Percentiles rank a stretch among this genome's conserved stretches.
Conservation (phyloP, 2,113 vertebrate species). For the Gracilinanus agilis region DNA sequence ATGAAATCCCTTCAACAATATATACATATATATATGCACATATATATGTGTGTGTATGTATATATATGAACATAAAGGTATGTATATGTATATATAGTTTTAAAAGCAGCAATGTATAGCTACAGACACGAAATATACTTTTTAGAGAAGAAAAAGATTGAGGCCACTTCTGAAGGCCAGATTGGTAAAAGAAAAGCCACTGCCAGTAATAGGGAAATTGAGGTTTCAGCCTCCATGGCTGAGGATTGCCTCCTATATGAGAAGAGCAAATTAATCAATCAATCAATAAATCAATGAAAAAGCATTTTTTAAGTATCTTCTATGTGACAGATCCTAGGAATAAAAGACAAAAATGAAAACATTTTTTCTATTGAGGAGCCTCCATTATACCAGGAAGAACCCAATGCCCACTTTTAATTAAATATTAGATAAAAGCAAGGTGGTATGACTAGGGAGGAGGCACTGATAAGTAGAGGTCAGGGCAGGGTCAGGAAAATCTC, state of each 20-base stretch:
- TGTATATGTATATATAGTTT: not conserved
- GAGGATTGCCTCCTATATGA: not conserved
- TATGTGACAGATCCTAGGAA: not conserved
- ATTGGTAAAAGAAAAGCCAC: constrained; percentile 4
- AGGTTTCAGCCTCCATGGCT: not conserved
- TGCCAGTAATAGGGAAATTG: not conserved
- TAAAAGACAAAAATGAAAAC: not conserved
- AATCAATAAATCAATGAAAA: not conserved
- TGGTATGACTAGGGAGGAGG: no score
- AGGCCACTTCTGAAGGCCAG: not conserved
- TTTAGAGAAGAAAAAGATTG: not conserved
- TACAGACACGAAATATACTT: constrained; percentile 26
- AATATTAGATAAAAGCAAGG: no score
- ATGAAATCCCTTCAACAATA: constrained; percentile 35
- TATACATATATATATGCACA: not conserved
- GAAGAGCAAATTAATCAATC: not conserved
- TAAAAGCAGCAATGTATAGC: not conserved
- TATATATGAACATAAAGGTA: no score
- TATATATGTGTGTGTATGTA: not conserved
- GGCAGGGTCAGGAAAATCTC: no score
- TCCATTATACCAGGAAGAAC: not conserved
- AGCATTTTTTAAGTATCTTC: not conserved
- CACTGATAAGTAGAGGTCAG: no score
- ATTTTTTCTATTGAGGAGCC: not conserved
- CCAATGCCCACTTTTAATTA: not conserved